Percentiles rank a stretch among this genome's conserved stretches.
These are phyloP conservation scores for Promerops cafer DNA, from an alignment of 2,113 vertebrate species.

Conservation along the genomic window DNA sequence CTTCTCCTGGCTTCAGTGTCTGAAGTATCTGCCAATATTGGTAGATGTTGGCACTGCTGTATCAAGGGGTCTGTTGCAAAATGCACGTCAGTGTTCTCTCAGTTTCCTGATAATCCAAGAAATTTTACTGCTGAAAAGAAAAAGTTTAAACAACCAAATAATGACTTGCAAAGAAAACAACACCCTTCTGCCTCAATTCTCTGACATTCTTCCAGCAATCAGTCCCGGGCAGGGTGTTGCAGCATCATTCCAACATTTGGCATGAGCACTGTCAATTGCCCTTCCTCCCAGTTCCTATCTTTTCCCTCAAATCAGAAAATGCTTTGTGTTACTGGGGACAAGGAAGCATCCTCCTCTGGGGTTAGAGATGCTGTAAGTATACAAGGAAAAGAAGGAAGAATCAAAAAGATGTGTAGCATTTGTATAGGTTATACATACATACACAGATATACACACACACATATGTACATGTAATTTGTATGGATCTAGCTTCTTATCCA, in stretches of 20 bases:
- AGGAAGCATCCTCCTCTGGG: neutral
- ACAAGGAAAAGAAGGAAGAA: neutral
- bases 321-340: neutral
- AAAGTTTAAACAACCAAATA: neutral
- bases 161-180: neutral
- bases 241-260: neutral
- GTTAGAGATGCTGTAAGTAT: neutral
- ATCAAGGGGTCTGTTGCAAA: neutral
- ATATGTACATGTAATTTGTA: neutral
- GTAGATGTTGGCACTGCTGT: neutral
- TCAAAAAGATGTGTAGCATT: neutral
- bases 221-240: neutral
- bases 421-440: neutral
- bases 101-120: neutral
- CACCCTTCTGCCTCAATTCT: neutral
- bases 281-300: neutral
- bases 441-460: accelerated
- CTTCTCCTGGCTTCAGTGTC: neutral
- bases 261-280: neutral
- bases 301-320: neutral
- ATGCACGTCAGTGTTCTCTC: neutral
- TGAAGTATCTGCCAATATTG: neutral
- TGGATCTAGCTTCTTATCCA: neutral
- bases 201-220: neutral
- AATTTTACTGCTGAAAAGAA: neutral